These are phyloP conservation scores for Eupithecia tripunctaria DNA, from an alignment of 2,888 invertebrate genomes.

Conservation along the genomic window DNA sequence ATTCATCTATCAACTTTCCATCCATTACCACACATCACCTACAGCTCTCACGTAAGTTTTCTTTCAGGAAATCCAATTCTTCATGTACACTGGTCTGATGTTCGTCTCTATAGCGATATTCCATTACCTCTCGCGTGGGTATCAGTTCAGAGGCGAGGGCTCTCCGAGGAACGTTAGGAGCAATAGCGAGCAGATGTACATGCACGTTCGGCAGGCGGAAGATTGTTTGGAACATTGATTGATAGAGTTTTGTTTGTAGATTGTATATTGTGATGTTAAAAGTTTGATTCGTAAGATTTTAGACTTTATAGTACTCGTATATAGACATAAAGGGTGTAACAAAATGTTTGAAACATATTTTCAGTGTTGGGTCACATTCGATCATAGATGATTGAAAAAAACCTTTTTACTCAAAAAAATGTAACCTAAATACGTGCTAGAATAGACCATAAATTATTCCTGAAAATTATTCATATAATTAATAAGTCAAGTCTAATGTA, in stretches of 20 bases:
- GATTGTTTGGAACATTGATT: constrained; percentile 59
- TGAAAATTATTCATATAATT: not conserved
- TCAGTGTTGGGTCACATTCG: not conserved
- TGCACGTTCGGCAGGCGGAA: constrained; percentile 64
- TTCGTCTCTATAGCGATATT: constrained; percentile 88
- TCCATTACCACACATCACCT: constrained; percentile 1
- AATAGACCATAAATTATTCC: not conserved
- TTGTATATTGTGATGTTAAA: not conserved
- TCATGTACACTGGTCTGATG: constrained; percentile 92
- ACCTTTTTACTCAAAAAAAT: not conserved
- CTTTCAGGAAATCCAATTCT: constrained; percentile 89
- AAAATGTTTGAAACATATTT: not conserved
- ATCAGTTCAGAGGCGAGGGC: constrained; percentile 53
- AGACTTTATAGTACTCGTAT: too few relatives aligned
- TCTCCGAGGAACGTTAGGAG: constrained; percentile 48
- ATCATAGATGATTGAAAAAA: not conserved
- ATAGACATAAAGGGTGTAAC: too few relatives aligned
- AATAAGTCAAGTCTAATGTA: not conserved
- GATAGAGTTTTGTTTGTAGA: not conserved
- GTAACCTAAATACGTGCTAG: not conserved
- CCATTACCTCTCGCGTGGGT: constrained; percentile 72
- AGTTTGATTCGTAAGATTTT: not conserved
- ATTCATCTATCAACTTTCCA: constrained; percentile 12
- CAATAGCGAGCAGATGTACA: constrained; percentile 62
- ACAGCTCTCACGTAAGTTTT: not conserved